Conservation (phyloP, 2,797 vertebrate species). For the Microctenopoma stevenorrisi region DNA sequence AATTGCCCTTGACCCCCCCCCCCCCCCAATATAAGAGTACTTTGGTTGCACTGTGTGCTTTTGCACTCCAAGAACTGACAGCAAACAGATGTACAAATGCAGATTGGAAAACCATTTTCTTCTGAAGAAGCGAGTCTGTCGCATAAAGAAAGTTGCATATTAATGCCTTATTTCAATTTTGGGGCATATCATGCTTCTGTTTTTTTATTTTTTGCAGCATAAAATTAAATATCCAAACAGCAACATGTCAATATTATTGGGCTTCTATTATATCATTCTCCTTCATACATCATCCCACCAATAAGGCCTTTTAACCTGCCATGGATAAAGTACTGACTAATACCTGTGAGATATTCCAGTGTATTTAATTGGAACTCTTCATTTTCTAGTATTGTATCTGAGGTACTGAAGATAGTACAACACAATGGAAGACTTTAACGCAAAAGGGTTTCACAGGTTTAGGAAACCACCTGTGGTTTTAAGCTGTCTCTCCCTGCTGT, state of each 20-base stretch:
- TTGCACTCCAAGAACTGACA: slow-evolving; percentile 43
- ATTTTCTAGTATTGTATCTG: too few relatives aligned
- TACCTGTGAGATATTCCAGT: too few relatives aligned
- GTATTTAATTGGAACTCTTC: too few relatives aligned
- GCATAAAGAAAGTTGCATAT: slow-evolving; percentile 23
- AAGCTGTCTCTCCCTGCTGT: too few relatives aligned
- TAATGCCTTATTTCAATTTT: slow-evolving; percentile 9
- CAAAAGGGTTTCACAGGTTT: too few relatives aligned
- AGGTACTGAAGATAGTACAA: too few relatives aligned
- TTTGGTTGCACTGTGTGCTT: slow-evolving; percentile 17
- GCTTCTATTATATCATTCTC: too few relatives aligned
- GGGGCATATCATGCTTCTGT: not conserved
- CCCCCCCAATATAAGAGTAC: slow-evolving; percentile 3
- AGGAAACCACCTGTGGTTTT: too few relatives aligned
- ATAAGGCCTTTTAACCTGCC: too few relatives aligned
- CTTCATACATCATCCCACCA: too few relatives aligned
- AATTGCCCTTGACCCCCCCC: not conserved
- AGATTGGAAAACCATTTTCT: slow-evolving; percentile 25
- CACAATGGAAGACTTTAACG: too few relatives aligned
- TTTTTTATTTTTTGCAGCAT: not conserved
- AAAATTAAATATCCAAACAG: not conserved
- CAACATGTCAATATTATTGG: not conserved
- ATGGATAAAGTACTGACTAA: too few relatives aligned
- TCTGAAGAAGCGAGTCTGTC: slow-evolving; percentile 22
- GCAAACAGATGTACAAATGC: slow-evolving; percentile 16